phyloP scores from a whole-genome alignment of 2,888 invertebrate species.

The Cerceris ruficornis region DNA sequence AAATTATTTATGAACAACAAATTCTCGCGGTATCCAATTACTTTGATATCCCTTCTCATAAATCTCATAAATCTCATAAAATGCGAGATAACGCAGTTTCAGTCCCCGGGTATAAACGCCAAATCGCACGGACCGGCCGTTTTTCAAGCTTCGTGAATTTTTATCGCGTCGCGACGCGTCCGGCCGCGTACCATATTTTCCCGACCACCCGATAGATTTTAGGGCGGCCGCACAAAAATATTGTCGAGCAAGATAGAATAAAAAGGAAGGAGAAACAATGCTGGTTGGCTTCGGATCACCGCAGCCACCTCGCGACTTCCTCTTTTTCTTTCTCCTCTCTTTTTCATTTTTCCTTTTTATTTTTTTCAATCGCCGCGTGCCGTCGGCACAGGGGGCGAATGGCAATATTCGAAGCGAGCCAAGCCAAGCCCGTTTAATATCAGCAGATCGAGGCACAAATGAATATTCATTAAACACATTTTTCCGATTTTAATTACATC shows the following conservation, averaged over 20 bases:
- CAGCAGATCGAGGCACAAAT: constrained; percentile 72
- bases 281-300: constrained; percentile 57
- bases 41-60: constrained; percentile 47
- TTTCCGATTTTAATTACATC: constrained; percentile 81
- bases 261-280: constrained; percentile 37
- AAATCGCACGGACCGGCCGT: constrained; percentile 44
- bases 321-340: constrained; percentile 26
- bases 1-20: constrained; percentile 45
- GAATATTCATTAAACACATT: constrained; percentile 80
- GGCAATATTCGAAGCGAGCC: constrained; percentile 69
- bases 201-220: constrained; percentile 62
- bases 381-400: constrained; percentile 59
- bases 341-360: constrained; percentile 11
- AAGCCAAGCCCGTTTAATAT: constrained; percentile 70
- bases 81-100: constrained; percentile 50
- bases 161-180: constrained; percentile 64
- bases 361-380: constrained; percentile 64
- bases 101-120: constrained; percentile 38
- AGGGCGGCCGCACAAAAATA: constrained; percentile 48
- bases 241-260: constrained; percentile 54
- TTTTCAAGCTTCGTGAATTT: constrained; percentile 67
- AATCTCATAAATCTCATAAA: constrained; percentile 45
- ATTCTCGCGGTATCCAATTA: constrained; percentile 54
- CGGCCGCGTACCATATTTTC: constrained; percentile 61
- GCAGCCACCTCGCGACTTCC: constrained; percentile 35